Conservation (phyloP, 2,797 vertebrate genomes). For the Myotis myotis region DNA sequence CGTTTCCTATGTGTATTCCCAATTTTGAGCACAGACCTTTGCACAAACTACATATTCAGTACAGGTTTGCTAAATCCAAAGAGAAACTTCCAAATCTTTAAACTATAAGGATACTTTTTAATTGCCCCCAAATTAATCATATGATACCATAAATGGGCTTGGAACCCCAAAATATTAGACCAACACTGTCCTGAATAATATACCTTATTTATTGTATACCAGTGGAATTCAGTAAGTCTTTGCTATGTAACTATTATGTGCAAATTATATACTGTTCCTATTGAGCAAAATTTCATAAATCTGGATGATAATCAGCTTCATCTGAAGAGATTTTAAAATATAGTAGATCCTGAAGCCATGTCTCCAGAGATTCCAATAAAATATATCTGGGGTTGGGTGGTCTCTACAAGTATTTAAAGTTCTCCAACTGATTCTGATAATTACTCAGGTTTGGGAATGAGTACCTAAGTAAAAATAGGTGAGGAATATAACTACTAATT, state of each 20-base stretch:
- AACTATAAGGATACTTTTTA: not conserved
- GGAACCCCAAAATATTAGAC: not conserved
- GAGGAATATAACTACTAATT: not conserved
- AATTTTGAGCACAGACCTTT: not conserved
- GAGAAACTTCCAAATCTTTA: not conserved
- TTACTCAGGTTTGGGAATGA: not conserved
- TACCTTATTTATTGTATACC: not conserved
- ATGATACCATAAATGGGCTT: not conserved
- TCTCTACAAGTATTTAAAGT: not conserved
- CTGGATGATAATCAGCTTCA: not conserved
- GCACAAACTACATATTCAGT: not conserved
- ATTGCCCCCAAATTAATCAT: not conserved
- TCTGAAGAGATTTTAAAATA: conserved; percentile 25
- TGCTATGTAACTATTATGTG: not conserved
- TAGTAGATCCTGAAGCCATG: not conserved
- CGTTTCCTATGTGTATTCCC: not conserved
- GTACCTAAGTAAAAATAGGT: not conserved
- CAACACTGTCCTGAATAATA: not conserved
- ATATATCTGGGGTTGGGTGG: not conserved
- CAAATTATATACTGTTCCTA: not conserved
- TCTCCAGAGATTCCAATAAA: not conserved
- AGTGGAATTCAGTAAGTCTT: not conserved
- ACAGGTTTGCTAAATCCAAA: conserved; percentile 22
- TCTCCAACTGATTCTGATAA: not conserved
- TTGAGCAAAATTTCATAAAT: conserved; percentile 1